Percentiles rank a stretch among this genome's conserved stretches.
Evolutionary conservation across 2,888 invertebrate species (phyloP).

Genomic region (Lepidocyrtinus sp.): DNA sequence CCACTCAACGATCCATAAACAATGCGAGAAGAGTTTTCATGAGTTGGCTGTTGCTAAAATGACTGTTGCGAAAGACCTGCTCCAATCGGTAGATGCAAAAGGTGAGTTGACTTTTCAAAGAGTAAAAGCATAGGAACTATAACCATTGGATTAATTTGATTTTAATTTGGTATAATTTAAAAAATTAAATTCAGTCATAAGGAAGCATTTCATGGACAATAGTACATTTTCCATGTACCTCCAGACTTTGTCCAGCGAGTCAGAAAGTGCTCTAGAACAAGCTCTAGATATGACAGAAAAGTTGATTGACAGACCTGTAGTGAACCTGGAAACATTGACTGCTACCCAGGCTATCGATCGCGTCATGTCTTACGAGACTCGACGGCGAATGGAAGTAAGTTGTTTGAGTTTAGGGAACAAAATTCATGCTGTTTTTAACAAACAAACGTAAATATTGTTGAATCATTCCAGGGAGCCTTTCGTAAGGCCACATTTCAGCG

Average conservation of each 20-base stretch:
- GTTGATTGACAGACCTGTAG: slow-evolving; percentile 49
- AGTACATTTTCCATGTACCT: background rate
- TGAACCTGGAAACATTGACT: slow-evolving; percentile 54
- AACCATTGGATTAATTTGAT: no score
- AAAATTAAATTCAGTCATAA: background rate
- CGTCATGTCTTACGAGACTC: slow-evolving; percentile 54
- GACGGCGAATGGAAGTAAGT: slow-evolving; percentile 51
- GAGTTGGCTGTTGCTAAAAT: background rate
- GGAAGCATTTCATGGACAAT: background rate
- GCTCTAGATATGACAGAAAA: slow-evolving; percentile 32
- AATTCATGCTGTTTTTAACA: background rate
- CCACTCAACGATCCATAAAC: slow-evolving; percentile 17
- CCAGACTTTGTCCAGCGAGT: slow-evolving; percentile 7
- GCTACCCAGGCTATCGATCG: slow-evolving; percentile 45
- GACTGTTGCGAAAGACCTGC: slow-evolving; percentile 22
- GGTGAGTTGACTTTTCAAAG: slow-evolving; percentile 11
- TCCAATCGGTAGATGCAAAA: background rate
- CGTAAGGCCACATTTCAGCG: slow-evolving; percentile 36
- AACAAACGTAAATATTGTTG: background rate
- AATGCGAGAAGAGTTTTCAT: background rate
- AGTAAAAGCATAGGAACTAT: background rate
- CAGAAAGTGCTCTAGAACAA: no score
- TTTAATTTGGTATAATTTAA: background rate
- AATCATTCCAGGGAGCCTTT: background rate
- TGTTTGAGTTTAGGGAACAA: background rate